Conservation (phyloP, 2,113 vertebrate genomes). For the Siphamia tubifer region DNA sequence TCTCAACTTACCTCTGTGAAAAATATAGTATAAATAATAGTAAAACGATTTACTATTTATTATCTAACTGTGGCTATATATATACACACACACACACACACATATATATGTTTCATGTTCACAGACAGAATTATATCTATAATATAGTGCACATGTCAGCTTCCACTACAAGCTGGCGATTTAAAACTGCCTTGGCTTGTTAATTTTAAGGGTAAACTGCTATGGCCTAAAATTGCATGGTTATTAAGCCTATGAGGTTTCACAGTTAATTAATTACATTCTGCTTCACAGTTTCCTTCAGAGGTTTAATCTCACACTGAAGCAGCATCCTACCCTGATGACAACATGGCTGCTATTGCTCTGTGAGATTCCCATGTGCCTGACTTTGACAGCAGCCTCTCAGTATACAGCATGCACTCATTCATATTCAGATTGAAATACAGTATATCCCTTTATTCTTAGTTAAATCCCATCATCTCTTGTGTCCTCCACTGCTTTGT, state of each 20-base stretch:
- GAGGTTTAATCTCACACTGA: neutral
- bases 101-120: too few relatives aligned
- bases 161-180: neutral
- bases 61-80: too few relatives aligned
- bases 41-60: too few relatives aligned
- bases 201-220: constrained; percentile 11
- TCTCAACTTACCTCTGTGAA: too few relatives aligned
- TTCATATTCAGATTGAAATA: constrained; percentile 33
- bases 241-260: neutral
- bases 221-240: neutral
- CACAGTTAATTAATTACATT: constrained; percentile 15
- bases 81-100: too few relatives aligned
- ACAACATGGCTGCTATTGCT: constrained; percentile 2
- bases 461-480: constrained; percentile 49
- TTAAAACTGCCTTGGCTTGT: neutral
- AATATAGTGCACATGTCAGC: too few relatives aligned
- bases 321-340: constrained; percentile 5
- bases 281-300: neutral
- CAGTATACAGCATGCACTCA: too few relatives aligned
- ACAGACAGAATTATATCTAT: too few relatives aligned
- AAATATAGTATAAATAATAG: too few relatives aligned
- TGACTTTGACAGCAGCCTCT: constrained; percentile 1
- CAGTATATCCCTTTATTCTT: constrained; percentile 29
- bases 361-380: neutral
- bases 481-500: constrained; percentile 33